These are phyloP conservation scores for Heterocephalus glaber DNA, from an alignment of 2,113 vertebrate genomes.

Conservation along the genomic window DNA sequence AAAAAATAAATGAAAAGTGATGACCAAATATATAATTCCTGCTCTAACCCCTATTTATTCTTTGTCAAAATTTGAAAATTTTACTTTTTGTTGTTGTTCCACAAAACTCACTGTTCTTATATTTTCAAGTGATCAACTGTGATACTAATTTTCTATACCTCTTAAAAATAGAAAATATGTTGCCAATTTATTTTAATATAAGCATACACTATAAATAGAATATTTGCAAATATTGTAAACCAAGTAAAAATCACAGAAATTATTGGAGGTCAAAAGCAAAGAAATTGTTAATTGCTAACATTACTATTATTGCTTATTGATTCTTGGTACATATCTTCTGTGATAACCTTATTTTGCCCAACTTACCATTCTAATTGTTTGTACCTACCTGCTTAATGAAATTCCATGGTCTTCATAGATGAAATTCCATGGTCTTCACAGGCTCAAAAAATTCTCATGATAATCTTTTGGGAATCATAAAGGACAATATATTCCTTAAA, in stretches of 20 bases:
- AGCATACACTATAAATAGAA: neutral
- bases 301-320: neutral
- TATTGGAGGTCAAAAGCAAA: neutral
- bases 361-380: slow-evolving; percentile 43
- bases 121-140: neutral
- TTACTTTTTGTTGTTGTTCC: neutral
- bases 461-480: slow-evolving; percentile 54
- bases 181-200: neutral
- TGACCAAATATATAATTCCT: neutral
- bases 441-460: slow-evolving; percentile 50
- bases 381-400: slow-evolving; percentile 19
- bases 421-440: neutral
- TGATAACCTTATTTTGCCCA: slow-evolving; percentile 18
- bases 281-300: neutral
- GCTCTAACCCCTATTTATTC: neutral
- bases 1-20: neutral
- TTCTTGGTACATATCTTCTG: neutral
- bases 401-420: neutral
- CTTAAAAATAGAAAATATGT: neutral
- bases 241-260: neutral
- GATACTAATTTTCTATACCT: neutral
- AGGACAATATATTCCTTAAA: slow-evolving; percentile 54
- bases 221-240: neutral
- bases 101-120: neutral
- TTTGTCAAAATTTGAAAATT: neutral